Evolutionary conservation across 2,113 vertebrate species (phyloP), one percentile per base, ranked within the genome.

Genomic region (Furnarius figulus): DNA sequence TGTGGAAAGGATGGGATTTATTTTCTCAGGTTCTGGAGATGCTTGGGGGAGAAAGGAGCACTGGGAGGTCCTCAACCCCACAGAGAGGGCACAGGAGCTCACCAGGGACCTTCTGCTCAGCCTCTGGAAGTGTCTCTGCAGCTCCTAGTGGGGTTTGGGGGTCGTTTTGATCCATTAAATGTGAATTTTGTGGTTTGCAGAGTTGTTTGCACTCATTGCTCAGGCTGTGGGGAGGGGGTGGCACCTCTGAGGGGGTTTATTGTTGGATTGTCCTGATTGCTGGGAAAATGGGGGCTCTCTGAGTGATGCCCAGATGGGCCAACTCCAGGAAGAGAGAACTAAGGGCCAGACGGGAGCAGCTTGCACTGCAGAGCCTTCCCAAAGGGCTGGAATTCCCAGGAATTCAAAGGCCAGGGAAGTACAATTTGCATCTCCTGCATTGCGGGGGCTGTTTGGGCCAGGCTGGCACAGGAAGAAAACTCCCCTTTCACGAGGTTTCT

Each of bases 271-370:
- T 28, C 6, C 42, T 1, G 2, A 25, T 37, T 27, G 24, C 46
- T 52, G 22, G 37, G 37, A 50, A 71, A 75, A 27, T 4, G 2
- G 17, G 7, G 13, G 13, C 35, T 46, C 39, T 27, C 2, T 20
- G 17, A 12, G 14, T 24, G 42, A 24, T 62, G 5, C 52, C 7
- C 20, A 2, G 18, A 2, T 46, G 46, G 14, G n/a, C 56, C 58
- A 35, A 2, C 10, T 23, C 50, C 30, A 16, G 30, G n/a, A 46
- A 35, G 40, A 22, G 3, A 5, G 4, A 58, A 9, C 9, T 22
- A 8, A 47, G 31, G 49, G 62, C 4, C 13, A 63, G 61, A 49
- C 0, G 0, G 0, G 35, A 61, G 46, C 35, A 13, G 24, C 39
- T 71, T 27, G 8, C 39, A 27, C 77, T n/a, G 46, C 49, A 28